phyloP scores from a whole-genome alignment of 1,140 invertebrate species.

The Sitodiplosis mosellana region DNA sequence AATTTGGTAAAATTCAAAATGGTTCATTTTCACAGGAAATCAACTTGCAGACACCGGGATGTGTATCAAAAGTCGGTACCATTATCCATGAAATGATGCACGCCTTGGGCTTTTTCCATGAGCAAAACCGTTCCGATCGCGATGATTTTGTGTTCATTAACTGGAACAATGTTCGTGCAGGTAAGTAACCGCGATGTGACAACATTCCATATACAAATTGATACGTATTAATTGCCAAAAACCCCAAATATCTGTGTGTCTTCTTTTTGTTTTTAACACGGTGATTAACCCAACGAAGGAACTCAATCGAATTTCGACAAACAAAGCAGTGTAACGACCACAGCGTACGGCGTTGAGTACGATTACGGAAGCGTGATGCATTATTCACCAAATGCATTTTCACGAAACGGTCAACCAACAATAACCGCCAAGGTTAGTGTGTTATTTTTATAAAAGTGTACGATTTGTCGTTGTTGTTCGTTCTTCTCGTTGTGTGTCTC shows the following conservation, averaged over 20 bases:
- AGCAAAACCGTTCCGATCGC: constrained; percentile 63
- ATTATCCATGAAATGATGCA: constrained; percentile 77
- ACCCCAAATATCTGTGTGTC: too few species aligned
- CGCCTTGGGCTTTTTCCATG: constrained; percentile 68
- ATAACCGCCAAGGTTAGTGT: constrained; percentile 45
- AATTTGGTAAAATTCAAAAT: not conserved
- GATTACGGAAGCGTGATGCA: constrained; percentile 75
- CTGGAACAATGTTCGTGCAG: constrained; percentile 47
- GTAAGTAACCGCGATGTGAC: constrained; percentile 21
- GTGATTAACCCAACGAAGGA: constrained; percentile 17
- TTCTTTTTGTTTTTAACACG: too few species aligned
- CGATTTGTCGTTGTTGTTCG: too few species aligned
- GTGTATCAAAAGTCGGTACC: constrained; percentile 50
- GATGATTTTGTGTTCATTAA: constrained; percentile 53
- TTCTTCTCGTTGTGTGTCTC: too few species aligned
- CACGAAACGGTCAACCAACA: constrained; percentile 47
- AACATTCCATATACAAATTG: too few species aligned
- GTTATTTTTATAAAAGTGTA: constrained; percentile 6
- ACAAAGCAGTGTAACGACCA: constrained; percentile 29
- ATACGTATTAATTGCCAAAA: not conserved
- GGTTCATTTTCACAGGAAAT: constrained; percentile 34
- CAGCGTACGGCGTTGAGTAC: constrained; percentile 46
- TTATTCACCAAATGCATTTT: constrained; percentile 60
- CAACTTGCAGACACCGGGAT: constrained; percentile 54
- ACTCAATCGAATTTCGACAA: constrained; percentile 51